A percentile compares a stretch with the other conserved stretches of the same genome.
phyloP scores from a whole-genome alignment of 2,888 invertebrate genomes.

The Hemistola chrysoprasaria region DNA sequence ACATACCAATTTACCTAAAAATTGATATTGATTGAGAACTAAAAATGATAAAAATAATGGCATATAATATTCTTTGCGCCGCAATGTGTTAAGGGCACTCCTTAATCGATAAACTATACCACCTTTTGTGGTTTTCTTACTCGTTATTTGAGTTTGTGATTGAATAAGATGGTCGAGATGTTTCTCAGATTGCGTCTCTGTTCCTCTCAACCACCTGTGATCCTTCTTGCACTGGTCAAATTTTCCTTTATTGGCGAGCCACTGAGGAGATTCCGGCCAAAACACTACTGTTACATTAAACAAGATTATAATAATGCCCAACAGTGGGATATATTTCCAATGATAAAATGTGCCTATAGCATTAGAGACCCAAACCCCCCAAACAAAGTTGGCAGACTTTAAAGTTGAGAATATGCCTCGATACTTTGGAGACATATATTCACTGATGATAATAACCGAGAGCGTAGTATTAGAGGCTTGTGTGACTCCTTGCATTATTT shows the following conservation, averaged over 20 bases:
- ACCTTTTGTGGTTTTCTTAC: too few relatives aligned
- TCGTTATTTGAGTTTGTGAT: neutral
- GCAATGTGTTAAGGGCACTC: neutral
- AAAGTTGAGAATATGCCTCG: slow-evolving; percentile 31
- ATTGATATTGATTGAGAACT: slow-evolving; percentile 25
- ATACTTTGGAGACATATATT: slow-evolving; percentile 31
- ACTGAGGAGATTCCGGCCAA: slow-evolving; percentile 34
- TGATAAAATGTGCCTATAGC: slow-evolving; percentile 32
- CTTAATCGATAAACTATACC: neutral
- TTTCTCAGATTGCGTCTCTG: slow-evolving; percentile 16
- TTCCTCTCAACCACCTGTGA: slow-evolving; percentile 32
- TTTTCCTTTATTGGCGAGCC: slow-evolving; percentile 33
- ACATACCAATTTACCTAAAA: slow-evolving; percentile 32
- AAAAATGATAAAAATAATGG: slow-evolving; percentile 24
- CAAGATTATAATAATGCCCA: slow-evolving; percentile 15
- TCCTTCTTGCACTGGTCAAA: slow-evolving; percentile 30
- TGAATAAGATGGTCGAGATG: slow-evolving; percentile 27
- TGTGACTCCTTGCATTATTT: slow-evolving; percentile 3
- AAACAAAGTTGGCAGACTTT: slow-evolving; percentile 30
- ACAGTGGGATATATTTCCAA: slow-evolving; percentile 32
- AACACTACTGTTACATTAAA: slow-evolving; percentile 15
- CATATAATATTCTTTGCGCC: slow-evolving; percentile 24
- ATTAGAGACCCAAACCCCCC: slow-evolving; percentile 36
- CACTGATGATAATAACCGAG: slow-evolving; percentile 22
- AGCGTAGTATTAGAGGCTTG: slow-evolving; percentile 11